phyloP scores from a whole-genome alignment of 2,888 invertebrate species.

The Scaptomyza tumidula region DNA sequence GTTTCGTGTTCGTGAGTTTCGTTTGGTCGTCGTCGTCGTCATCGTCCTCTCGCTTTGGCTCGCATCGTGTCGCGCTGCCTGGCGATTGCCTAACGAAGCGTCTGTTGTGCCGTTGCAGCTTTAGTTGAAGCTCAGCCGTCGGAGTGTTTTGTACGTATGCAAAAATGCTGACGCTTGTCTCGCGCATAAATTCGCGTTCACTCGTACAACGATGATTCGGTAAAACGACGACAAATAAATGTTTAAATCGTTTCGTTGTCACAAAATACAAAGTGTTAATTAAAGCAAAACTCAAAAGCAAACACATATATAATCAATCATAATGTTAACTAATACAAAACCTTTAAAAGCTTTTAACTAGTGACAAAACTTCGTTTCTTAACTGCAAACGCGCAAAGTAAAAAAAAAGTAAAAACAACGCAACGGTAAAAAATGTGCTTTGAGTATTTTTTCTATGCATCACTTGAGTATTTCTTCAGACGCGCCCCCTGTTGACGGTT shows the following conservation, averaged over 20 bases:
- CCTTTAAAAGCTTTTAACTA: neutral
- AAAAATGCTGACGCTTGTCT: constrained; percentile 66
- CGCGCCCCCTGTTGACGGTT: constrained; percentile 22
- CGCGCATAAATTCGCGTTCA: constrained; percentile 52
- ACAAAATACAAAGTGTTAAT: constrained; percentile 1
- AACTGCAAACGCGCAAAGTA: constrained; percentile 3
- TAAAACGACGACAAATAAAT: constrained; percentile 24
- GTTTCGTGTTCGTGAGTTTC: constrained; percentile 7
- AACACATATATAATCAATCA: neutral
- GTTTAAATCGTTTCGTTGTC: constrained; percentile 5
- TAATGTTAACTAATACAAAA: neutral
- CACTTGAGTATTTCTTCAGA: constrained; percentile 3
- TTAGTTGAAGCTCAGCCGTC: constrained; percentile 84
- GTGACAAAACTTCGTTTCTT: neutral
- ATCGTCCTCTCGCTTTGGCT: constrained; percentile 20
- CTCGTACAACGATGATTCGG: constrained; percentile 42
- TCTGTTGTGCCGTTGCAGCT: constrained; percentile 55
- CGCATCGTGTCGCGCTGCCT: constrained; percentile 13
- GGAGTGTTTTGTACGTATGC: constrained; percentile 81
- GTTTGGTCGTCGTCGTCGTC: constrained; percentile 22
- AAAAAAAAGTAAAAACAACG: neutral
- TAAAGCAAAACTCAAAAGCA: constrained; percentile 6
- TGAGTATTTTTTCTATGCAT: constrained; percentile 10
- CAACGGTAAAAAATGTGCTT: constrained; percentile 31
- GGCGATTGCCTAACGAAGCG: constrained; percentile 45